A percentile compares a stretch with the other conserved stretches of the same genome.
Conservation (phyloP, 1,140 invertebrate genomes). For the Drosophila takahashii region DNA sequence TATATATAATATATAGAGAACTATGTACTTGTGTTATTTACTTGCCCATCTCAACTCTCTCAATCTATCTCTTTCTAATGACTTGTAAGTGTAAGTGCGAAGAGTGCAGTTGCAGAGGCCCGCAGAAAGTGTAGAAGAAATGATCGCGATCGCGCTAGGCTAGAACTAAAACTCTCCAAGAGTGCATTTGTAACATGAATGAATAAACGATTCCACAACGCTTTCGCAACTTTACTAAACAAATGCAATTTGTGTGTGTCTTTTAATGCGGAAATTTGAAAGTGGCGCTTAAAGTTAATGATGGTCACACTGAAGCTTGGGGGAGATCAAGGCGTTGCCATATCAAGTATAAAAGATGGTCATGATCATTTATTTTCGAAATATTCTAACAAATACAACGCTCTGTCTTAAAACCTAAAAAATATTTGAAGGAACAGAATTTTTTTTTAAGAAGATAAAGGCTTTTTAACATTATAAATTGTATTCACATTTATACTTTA, state of each 20-base stretch:
- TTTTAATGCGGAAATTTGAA: not conserved
- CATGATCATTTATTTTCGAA: not conserved
- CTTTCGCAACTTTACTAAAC: slow-evolving; percentile 63
- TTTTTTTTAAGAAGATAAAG: too few species aligned
- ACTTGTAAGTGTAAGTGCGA: slow-evolving; percentile 45
- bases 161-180: slow-evolving; percentile 52
- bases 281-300: not conserved
- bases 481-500: too few species aligned
- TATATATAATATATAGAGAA: slow-evolving; percentile 34
- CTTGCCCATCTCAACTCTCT: slow-evolving; percentile 43
- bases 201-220: slow-evolving; percentile 57
- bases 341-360: too few species aligned
- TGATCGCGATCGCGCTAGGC: slow-evolving; percentile 15
- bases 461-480: too few species aligned
- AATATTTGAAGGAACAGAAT: too few species aligned
- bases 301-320: slow-evolving; percentile 1
- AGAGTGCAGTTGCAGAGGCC: slow-evolving; percentile 36
- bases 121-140: slow-evolving; percentile 26
- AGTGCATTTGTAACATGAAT: slow-evolving; percentile 58
- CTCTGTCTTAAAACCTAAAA: too few species aligned
- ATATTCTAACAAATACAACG: too few species aligned
- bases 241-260: not conserved
- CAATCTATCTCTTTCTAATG: slow-evolving; percentile 25
- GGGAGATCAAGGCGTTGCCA: not conserved
- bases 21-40: slow-evolving; percentile 52